Evolutionary conservation across 1,140 invertebrate genomes (phyloP), one percentile per base, ranked within the genome.

Genomic region (Diorhabda sublineata): DNA sequence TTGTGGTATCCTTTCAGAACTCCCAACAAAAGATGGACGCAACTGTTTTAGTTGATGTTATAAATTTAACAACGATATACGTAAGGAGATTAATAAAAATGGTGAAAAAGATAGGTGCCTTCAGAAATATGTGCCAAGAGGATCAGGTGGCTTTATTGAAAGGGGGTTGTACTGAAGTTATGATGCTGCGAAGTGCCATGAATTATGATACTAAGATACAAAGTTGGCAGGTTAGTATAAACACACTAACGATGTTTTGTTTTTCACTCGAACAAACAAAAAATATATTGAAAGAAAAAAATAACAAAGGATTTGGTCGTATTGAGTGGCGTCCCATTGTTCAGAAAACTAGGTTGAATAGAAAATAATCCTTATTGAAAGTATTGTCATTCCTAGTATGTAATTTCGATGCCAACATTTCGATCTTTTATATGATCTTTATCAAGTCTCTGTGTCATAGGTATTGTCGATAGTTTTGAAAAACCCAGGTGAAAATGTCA

Each of bases 91-190:
- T 97, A 41, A 96, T 97, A 74, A 94, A 95, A 81, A 95, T 96
- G 91, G 90, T 93, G 0, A 96, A 96, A 76, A 92, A 92, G 80
- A 93, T 96, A 52, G 90, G 87, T 73, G 91, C 89, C 42, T 97
- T 95, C 79, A 93, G 91, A 80, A 93, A 90, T 76, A 91, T 96
- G 88, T 96, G 92, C 76, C 92, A 95, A 77, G 92, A 94, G 75
- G 94, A 96, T 83, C 94, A 96, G 83, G 88, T 97, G 59, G 92
- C 93, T 11, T 81, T 97, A 8, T 80, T 97, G 0, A 97, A 98
- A 82, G 93, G 93, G 6, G 90, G 91, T 0, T 94, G 92, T 70
- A 94, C 92, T 64, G 93, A 97, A 83, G 93, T 98, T 87, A 92
- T 97, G 91, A 91, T 97, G 45, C 84, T 97, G 26, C 84, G 94